phyloP scores from a whole-genome alignment of 2,888 invertebrate genomes.

The Myopa tessellatipennis region DNA sequence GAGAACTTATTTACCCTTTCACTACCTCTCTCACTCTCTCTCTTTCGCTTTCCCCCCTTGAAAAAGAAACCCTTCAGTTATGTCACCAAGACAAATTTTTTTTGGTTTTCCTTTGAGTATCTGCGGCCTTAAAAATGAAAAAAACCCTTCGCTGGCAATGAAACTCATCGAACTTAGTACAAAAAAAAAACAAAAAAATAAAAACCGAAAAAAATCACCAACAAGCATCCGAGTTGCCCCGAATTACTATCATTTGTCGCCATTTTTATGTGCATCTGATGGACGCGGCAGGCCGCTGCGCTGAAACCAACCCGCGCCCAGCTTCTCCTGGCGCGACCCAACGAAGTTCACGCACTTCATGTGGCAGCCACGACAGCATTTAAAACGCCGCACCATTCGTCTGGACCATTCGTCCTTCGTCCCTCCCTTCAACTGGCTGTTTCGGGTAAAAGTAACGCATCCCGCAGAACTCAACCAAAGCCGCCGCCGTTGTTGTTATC shows the following conservation, averaged over 20 bases:
- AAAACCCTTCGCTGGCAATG: neutral
- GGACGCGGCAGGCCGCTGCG: too few species aligned
- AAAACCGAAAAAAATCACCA: too few species aligned
- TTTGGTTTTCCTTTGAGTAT: neutral
- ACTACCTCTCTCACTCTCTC: neutral
- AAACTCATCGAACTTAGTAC: too few species aligned
- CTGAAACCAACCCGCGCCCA: too few species aligned
- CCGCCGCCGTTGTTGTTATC: neutral
- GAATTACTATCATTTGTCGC: too few species aligned
- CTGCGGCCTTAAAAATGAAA: neutral
- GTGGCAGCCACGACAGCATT: neutral
- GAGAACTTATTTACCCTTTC: too few species aligned
- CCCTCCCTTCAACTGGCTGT: neutral
- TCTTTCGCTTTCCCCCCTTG: neutral
- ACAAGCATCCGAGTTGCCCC: neutral
- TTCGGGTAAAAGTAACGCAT: constrained; percentile 13
- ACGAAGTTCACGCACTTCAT: neutral
- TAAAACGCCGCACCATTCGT: too few species aligned
- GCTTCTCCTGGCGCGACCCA: too few species aligned
- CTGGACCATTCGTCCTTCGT: too few species aligned
- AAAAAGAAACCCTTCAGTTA: neutral
- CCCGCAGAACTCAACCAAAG: constrained; percentile 39
- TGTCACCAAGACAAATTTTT: neutral
- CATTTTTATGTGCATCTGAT: too few species aligned
- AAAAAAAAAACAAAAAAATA: too few species aligned